These are phyloP conservation scores for Strix uralensis DNA, from an alignment of 2,113 vertebrate genomes.

Conservation along the genomic window DNA sequence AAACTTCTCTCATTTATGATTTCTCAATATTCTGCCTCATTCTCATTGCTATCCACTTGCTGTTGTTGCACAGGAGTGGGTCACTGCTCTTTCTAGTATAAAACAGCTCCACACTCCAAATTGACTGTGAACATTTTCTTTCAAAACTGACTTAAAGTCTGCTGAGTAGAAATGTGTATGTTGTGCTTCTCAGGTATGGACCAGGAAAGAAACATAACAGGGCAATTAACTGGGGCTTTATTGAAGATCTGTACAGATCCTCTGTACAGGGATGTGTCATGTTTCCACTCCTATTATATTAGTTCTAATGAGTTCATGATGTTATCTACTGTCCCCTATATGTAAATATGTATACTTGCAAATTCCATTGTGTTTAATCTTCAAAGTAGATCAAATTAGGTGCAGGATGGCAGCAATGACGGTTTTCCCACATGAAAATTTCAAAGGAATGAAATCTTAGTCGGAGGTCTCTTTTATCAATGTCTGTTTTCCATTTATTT, in stretches of 20 bases:
- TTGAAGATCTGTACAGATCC: not conserved
- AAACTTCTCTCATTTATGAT: not conserved
- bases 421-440: not conserved
- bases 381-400: not conserved
- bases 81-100: not conserved
- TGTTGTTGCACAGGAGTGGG: not conserved
- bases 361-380: not conserved
- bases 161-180: not conserved
- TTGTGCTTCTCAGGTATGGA: not conserved
- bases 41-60: not conserved
- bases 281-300: not conserved
- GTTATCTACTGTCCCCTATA: not conserved
- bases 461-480: not conserved
- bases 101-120: not conserved
- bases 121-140: not conserved
- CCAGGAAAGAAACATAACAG: not conserved
- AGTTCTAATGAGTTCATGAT: not conserved
- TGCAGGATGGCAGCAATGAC: not conserved
- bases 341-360: constrained; percentile 42
- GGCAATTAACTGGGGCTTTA: not conserved
- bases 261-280: not conserved
- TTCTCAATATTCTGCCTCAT: not conserved
- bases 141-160: not conserved
- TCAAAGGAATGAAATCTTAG: not conserved
- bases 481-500: constrained; percentile 6